These are phyloP conservation scores for Denticeps clupeoides DNA, from an alignment of 2,797 vertebrate species.

Conservation along the genomic window DNA sequence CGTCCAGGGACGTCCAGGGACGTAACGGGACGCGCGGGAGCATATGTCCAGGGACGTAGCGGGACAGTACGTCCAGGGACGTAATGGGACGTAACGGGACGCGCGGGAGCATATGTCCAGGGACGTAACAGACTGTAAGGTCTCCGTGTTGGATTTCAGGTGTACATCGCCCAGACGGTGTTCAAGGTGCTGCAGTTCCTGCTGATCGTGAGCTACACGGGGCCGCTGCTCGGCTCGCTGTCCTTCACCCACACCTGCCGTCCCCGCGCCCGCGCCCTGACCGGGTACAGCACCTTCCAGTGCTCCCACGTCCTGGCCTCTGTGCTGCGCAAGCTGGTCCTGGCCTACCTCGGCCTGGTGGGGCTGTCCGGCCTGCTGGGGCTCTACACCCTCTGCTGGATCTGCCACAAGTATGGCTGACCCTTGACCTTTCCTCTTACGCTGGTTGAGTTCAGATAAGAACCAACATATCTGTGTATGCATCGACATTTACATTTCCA, in stretches of 20 bases:
- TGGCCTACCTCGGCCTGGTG: slow-evolving; percentile 59
- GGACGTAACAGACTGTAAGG: neutral
- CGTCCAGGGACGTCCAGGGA: too few species aligned
- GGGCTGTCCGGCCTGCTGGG: slow-evolving; percentile 59
- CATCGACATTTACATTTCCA: too few species aligned
- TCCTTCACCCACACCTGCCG: slow-evolving; percentile 58
- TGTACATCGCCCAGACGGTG: slow-evolving; percentile 63
- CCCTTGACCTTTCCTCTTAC: too few species aligned
- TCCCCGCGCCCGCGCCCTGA: slow-evolving; percentile 45
- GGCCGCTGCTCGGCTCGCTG: slow-evolving; percentile 56
- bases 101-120: neutral
- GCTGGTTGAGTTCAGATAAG: too few species aligned
- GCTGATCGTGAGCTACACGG: slow-evolving; percentile 56
- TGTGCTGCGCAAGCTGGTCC: slow-evolving; percentile 58
- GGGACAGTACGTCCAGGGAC: too few species aligned
- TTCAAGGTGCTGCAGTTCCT: slow-evolving; percentile 57
- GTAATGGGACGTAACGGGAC: too few species aligned
- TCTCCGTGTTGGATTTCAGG: slow-evolving; percentile 32
- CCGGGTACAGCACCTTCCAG: slow-evolving; percentile 58
- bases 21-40: too few species aligned
- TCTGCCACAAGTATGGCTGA: slow-evolving; percentile 55
- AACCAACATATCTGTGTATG: too few species aligned
- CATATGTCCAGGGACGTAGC: too few species aligned
- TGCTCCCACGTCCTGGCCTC: slow-evolving; percentile 67
- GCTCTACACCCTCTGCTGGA: slow-evolving; percentile 61